phyloP scores from a whole-genome alignment of 1,140 invertebrate genomes.

The Brachystomella parvula region DNA sequence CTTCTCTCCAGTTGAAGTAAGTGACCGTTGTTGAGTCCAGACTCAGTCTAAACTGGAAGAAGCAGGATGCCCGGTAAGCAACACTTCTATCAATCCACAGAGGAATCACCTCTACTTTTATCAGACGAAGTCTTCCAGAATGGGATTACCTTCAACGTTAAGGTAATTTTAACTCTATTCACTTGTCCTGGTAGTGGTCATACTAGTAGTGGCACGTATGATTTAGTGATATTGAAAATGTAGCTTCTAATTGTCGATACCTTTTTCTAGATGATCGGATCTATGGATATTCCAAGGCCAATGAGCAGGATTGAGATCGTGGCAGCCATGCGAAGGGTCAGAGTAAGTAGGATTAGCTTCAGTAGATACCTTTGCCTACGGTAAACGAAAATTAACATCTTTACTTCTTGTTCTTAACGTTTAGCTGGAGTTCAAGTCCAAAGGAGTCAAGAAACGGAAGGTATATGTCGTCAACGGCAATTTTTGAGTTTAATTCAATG shows the following conservation, averaged over 20 bases:
- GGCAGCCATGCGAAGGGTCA: constrained; percentile 92
- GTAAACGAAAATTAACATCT: not conserved
- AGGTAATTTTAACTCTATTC: not conserved
- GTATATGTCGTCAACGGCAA: no score
- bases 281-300: constrained; percentile 88
- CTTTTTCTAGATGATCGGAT: constrained; percentile 82
- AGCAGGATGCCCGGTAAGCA: constrained; percentile 1
- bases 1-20: not conserved
- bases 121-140: constrained; percentile 1
- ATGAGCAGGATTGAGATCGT: constrained; percentile 95
- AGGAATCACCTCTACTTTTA: not conserved
- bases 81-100: not conserved
- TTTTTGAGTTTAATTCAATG: no score
- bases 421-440: constrained; percentile 97
- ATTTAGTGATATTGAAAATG: no score
- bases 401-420: constrained; percentile 42
- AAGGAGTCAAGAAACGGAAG: constrained; percentile 95
- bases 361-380: not conserved
- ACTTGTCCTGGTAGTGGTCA: no score
- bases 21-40: no score
- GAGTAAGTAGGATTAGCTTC: constrained; percentile 42
- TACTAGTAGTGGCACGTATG: no score
- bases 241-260: not conserved
- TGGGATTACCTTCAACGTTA: constrained; percentile 10
- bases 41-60: no score